Base-by-base conservation (phyloP, 2,888 invertebrate genomes). In the Melanostoma scalare region DNA sequence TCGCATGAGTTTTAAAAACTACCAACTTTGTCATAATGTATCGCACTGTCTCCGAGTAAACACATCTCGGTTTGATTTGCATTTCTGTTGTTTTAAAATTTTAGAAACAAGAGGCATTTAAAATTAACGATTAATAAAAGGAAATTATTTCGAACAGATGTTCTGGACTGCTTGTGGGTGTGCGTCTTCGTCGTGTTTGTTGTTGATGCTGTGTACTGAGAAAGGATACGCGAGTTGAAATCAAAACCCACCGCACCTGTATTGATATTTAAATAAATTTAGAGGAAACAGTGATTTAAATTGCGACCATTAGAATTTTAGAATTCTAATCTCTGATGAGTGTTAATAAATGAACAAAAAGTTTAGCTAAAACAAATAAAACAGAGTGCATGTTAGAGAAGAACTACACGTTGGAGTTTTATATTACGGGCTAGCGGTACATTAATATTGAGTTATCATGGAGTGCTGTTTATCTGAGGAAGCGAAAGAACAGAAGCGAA, bases 391-490 rank as follows among this genome's bases (percentile, higher is more conserved):
- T 85, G 85, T 80, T 85, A 85, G 80, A 85, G 71, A 75, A 60
- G 71, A 85, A 85, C 61, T 75, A 72, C 78, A 74, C 53, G 55
- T 79, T 80, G 72, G 71, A 55, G 60, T 80, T 80, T 72, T 30
- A 78, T 42, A 85, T 78, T 76, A 86, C 76, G 74, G 86, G 73
- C 78, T 79, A 82, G 85, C 81, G 85, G 76, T 81, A 68, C 82
- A 86, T 79, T 80, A 86, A 88, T 88, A 90, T 87, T 88, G 87
- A 89, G 88, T 89, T 91, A 91, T 89, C 88, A 99, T 99, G 99
- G 98, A 99, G 96, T 99, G 99, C 95, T 99, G 99, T 95, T 96
- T 99, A 94, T 98, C 98, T 93, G 99, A 99, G 94, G 99, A 99
- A 95, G 99, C 99, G 93, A 98, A 99, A 94, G 99, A 99, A 95